Base-by-base conservation (phyloP, 1,140 invertebrate genomes). In the Metaphire vulgaris region DNA sequence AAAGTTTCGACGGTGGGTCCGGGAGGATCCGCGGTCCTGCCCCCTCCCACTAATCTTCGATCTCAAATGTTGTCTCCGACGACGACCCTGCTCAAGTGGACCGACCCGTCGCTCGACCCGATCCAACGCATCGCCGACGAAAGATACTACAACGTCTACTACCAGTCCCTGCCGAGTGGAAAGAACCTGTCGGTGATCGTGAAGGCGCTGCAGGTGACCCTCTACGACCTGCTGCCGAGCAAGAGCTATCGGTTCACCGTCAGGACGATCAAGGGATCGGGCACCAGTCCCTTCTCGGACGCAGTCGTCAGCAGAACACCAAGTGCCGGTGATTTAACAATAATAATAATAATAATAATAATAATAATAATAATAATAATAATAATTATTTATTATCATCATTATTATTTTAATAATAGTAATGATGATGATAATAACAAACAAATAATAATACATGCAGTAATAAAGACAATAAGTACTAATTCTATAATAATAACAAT, bases 141-240 rank as follows among this genome's bases (percentile, higher is more conserved):
- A 21, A 16, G 74, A 16, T 74, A 74, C 74, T 74, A 74, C 64
- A 74, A 74, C 64, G 74, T 74, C 28, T 64, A 74, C 33, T 74
- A 74, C 33, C 74, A 74, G 64, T 0, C 33, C 2, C 64, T 68
- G 1, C 41, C 41, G 15, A 30, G 28, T 15, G 65, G 74, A 14
- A 67, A 74, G 74, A 69, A 31, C 34, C 74, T 74, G 15, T 74
- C 74, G 28, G 74, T 74, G n/a, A 67, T 74, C 64, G 74, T 74
- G 21, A 74, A 74, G 33, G 74, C 74, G 21, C 56, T 74, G 1
- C 56, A 68, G 12, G 74, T 74, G 41, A 64, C 65, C 41, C 64
- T 74, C 41, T 74, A 74, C 65, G 74, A 74, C 41, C 74, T 74
- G 21, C n/a, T 67, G 26, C 64, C 74, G 14, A 64, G 56, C 29